Evolutionary conservation across 2,797 vertebrate genomes (phyloP).

Genomic region (Uromys caudimaculatus): DNA sequence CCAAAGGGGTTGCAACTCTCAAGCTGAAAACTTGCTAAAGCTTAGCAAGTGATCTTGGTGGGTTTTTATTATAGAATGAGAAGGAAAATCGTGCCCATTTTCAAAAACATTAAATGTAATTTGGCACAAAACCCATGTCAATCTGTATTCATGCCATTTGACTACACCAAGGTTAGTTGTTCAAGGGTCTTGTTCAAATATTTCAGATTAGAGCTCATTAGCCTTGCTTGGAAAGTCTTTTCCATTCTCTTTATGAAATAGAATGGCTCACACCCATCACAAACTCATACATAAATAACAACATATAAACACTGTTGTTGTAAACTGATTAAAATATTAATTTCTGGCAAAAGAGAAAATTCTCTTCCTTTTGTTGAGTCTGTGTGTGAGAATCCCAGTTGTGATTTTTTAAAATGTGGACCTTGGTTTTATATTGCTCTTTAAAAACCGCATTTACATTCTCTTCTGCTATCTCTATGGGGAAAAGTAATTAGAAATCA

Average conservation of each 20-base stretch:
- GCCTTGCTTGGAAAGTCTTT: neutral
- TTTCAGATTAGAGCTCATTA: neutral
- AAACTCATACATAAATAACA: neutral
- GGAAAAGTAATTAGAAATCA: slow-evolving; percentile 70
- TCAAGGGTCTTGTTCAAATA: neutral
- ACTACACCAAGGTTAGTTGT: neutral
- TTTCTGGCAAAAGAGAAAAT: neutral
- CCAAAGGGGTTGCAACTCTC: neutral
- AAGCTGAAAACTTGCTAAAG: neutral
- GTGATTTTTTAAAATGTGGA: neutral
- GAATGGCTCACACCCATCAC: neutral
- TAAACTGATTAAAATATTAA: slow-evolving; percentile 30
- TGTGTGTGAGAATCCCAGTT: neutral
- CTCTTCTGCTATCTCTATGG: slow-evolving; percentile 51
- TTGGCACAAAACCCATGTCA: neutral
- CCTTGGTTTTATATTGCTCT: neutral
- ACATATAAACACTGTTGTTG: neutral
- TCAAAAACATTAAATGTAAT: neutral
- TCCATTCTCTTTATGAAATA: neutral
- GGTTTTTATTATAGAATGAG: neutral
- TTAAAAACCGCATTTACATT: slow-evolving; percentile 55
- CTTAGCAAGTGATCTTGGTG: neutral
- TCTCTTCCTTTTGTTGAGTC: neutral
- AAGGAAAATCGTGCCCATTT: slow-evolving; percentile 14
- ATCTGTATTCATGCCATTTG: neutral